Conservation (phyloP, 2,888 invertebrate genomes). For the Andrena haemorrhoa region DNA sequence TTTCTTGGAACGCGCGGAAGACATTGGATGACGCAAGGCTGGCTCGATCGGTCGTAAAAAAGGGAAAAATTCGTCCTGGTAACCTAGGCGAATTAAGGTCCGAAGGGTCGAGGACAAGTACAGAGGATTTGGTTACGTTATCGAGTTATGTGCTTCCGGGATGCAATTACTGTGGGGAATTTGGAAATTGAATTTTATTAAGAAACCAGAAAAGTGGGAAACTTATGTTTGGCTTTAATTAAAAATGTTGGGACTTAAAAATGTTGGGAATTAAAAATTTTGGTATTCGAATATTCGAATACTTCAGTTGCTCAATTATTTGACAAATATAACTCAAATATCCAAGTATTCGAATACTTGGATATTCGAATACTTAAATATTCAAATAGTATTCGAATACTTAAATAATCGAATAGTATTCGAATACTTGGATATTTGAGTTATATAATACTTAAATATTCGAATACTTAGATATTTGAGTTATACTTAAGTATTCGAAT, state of each 20-base stretch:
- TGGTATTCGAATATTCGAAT: too few species aligned
- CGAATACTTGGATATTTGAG: too few species aligned
- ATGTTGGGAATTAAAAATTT: too few species aligned
- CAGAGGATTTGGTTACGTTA: conserved; percentile 17
- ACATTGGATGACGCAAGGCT: conserved; percentile 37
- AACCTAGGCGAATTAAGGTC: conserved; percentile 30
- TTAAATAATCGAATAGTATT: too few species aligned
- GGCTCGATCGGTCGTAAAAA: conserved; percentile 53
- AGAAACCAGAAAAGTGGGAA: neutral
- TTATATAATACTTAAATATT: too few species aligned
- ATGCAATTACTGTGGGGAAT: neutral
- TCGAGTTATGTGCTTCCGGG: conserved; percentile 14
- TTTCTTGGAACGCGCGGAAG: conserved; percentile 1
- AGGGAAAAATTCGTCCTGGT: conserved; percentile 32
- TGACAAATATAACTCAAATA: too few species aligned
- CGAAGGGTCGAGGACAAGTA: conserved; percentile 8
- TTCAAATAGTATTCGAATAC: too few species aligned
- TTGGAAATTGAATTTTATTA: neutral
- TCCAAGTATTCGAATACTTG: too few species aligned
- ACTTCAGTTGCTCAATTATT: too few species aligned
- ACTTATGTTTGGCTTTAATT: neutral
- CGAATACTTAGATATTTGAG: too few species aligned
- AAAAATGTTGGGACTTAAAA: neutral
- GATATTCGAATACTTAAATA: too few species aligned
- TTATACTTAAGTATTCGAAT: too few species aligned